Percentiles rank a stretch among this genome's conserved stretches.
Conservation (phyloP, 2,113 vertebrate genomes). For the Ursus arctos region DNA sequence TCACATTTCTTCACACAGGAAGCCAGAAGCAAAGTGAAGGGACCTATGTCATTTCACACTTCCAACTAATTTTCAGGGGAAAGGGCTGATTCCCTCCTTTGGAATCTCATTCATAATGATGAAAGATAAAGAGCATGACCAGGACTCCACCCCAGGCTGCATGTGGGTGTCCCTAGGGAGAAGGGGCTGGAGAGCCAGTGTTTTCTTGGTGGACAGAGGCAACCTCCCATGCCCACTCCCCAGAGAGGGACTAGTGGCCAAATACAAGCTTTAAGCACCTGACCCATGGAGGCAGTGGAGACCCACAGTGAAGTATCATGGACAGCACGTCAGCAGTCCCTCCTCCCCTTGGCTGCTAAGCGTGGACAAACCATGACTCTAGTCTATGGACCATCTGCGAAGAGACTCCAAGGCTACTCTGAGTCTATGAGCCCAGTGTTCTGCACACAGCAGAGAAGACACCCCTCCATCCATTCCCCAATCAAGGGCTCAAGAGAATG, state of each 20-base stretch:
- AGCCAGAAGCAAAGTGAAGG: not conserved
- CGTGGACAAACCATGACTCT: not conserved
- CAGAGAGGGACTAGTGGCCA: not conserved
- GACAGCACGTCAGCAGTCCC: not conserved
- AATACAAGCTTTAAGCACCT: not conserved
- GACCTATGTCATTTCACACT: not conserved
- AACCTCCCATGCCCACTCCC: not conserved
- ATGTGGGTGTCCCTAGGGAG: not conserved
- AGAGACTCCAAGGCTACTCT: not conserved
- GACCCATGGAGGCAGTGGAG: not conserved
- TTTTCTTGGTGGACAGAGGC: not conserved
- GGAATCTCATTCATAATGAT: not conserved
- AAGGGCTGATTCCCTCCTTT: not conserved
- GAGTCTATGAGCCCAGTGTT: not conserved
- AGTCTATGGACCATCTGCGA: not conserved
- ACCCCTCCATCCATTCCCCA: not conserved
- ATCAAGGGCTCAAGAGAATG: not conserved
- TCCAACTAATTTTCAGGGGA: not conserved
- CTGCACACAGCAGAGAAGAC: too few relatives aligned
- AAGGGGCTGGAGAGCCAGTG: not conserved
- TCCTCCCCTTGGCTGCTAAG: not conserved
- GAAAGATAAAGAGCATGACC: fast-evolving
- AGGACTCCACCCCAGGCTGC: not conserved
- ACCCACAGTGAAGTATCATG: too few relatives aligned
- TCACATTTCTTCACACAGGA: not conserved